Base-by-base conservation (phyloP, 2,888 invertebrate species). In the Drosophila melanocephala region DNA sequence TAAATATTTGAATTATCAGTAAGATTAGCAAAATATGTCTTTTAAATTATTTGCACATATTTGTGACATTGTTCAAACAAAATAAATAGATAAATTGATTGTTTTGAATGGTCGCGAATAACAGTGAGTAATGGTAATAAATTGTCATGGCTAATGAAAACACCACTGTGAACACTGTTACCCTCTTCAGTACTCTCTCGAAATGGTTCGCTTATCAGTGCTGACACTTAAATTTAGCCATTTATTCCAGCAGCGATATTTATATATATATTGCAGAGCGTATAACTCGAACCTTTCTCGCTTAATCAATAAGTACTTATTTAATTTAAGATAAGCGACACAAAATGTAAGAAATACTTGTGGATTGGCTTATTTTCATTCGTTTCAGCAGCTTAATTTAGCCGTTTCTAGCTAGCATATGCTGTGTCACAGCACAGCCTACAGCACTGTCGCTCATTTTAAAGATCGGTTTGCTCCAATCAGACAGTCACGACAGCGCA, bases 401-500 rank as follows among this genome's bases (percentile, higher is more conserved):
- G 63, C 70, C 3, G 12, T 55, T 52, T 53, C 28, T 53, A 26
- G 71, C 50, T 61, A 5, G 22, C 26, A 19, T 35, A 58, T 22
- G 16, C 5, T 35, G 35, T 19, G 16, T 35, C 57, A 61, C 66
- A n/a, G 7, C 16, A 39, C n/a, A 33, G 7, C 30, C 28, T 33
- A 3, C 47, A 52, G 35, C 72, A 52, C 72, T 65, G 57, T 2
- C 68, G 82, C 68, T 66, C 57, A 50, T 52, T 57, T 26, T 37
- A 26, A 79, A 82, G 82, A 79, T 79, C 79, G 79, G 73, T 61
- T 79, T 81, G 67, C 56, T 55, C 61, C 76, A 83, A 71, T 67
- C 64, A 71, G 60, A 63, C 77, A 83, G 80, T 83, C 80, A 82
- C 79, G 77, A 85, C 63, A 82, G 86, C 83, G 85, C 86, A 79